Base-by-base conservation (phyloP, 2,888 invertebrate species). In the Sarcophaga rosellei region DNA sequence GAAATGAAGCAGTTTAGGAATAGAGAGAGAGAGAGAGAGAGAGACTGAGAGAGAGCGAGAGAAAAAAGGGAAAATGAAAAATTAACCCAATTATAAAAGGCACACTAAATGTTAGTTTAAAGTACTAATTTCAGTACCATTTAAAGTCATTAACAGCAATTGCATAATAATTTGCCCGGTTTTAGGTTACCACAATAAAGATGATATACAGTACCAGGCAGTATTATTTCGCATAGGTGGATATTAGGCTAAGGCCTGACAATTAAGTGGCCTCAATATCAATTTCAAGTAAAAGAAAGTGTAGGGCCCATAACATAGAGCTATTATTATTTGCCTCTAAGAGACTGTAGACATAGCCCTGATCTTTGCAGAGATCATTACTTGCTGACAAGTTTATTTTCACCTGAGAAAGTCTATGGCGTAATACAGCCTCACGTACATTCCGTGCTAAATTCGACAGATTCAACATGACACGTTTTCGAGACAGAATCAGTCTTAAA, bases 61-160 rank as follows among this genome's bases (percentile, higher is more conserved):
- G 4, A 15, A 53, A 53, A 5, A 53, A 53, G 4, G 12, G 17
- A 53, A 53, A 72, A 72, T 44, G 72, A 82, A 81, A 79, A 81
- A 82, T 86, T 86, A 86, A 86, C 82, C 82, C 85, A 86, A 82
- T 86, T 86, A 76, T 62, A 62, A 86, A 82, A 74, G 78, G 45
- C 75, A n/a, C 70, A 62, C 57, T 74, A 21, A 20, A 25, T n/a
- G 3, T n/a, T 20, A 23, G 63, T 45, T 45, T 62, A 53, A 53
- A 44, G 47, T 75, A 57, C 65, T 74, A 77, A 75, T 68, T 70
- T 15, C 21, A 62, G 61, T 72, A 82, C 35, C 59, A 82, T 73
- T 77, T 77, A 65, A 76, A 12, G 72, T 66, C 35, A 72, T 82
- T 82, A 77, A 77, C 57, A 59, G 75, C 53, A 65, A 15, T 44